phyloP scores from a whole-genome alignment of 1,140 invertebrate species.

The Magallana ariakensis region DNA sequence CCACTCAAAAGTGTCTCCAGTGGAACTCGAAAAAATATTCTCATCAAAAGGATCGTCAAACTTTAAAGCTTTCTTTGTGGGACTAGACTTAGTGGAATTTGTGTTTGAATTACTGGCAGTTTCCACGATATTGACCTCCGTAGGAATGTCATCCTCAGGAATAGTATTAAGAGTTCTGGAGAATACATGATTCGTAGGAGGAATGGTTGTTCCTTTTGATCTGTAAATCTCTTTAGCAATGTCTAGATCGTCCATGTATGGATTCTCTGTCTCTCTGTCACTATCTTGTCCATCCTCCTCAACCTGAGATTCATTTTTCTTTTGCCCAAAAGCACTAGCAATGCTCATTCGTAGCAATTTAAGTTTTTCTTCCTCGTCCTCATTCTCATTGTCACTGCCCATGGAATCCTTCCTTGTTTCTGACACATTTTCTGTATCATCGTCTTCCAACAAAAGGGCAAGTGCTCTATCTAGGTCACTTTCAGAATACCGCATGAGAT shows the following conservation, averaged over 20 bases:
- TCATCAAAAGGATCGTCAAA: slow-evolving; percentile 68
- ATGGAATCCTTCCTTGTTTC: not conserved
- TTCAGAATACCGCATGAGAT: not conserved
- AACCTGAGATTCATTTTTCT: slow-evolving; percentile 3
- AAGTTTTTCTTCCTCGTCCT: slow-evolving; percentile 51
- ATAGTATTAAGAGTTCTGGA: slow-evolving; percentile 70
- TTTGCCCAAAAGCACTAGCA: slow-evolving; percentile 37
- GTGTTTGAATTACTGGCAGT: not conserved
- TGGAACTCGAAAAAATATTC: slow-evolving; percentile 37
- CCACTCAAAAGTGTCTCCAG: slow-evolving; percentile 73
- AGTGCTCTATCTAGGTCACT: not conserved
- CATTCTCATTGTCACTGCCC: not conserved
- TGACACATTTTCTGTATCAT: not conserved
- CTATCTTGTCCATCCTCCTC: slow-evolving; percentile 47
- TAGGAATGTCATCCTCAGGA: slow-evolving; percentile 70
- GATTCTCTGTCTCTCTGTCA: slow-evolving; percentile 43
- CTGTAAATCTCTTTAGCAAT: slow-evolving; percentile 72
- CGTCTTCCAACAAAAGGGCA: not conserved
- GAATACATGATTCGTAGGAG: slow-evolving; percentile 55
- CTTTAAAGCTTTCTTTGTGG: slow-evolving; percentile 64
- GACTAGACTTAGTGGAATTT: slow-evolving; percentile 42
- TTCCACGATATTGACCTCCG: slow-evolving; percentile 52
- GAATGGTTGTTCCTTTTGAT: slow-evolving; percentile 67
- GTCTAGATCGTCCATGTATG: slow-evolving; percentile 61
- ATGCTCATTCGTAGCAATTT: slow-evolving; percentile 53